Evolutionary conservation across 2,113 vertebrate genomes (phyloP), one percentile per base, ranked within the genome.

Genomic region (Lutjanus erythropterus): DNA sequence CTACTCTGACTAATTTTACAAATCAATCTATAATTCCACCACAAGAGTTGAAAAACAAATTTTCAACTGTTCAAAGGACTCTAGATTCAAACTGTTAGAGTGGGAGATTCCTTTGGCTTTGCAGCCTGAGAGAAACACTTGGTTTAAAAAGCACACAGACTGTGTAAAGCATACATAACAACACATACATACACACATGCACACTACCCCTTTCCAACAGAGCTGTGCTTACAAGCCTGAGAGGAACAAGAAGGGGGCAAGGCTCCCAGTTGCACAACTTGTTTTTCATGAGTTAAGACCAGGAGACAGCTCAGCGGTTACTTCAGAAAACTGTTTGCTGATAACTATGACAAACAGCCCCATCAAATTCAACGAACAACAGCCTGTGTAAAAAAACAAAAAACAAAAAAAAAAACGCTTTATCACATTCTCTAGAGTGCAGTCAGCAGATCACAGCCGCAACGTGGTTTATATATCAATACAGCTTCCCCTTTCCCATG

Each of bases 261-360:
- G 77, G 27, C 84, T 78, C 75, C 67, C 75, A 81, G 84, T 92
- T 92, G 89, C 92, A 92, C 93, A 93, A 94, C 91, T 88, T 90
- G 91, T 94, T 93, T 92, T 92, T 85, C 67, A 23, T 52, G 4
- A 84, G 82, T 84, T 64, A 46, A n/a, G 42, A 80, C 77, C 67
- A 67, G 81, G 49, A 91, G 83, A 91, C 86, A 82, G 71, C 86
- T 84, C 72, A 83, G 84, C 52, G 18, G 84, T 83, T 89, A 82
- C 85, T 83, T 89, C 73, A 88, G 72, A 88, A 86, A 86, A 81
- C 59, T n/a, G 73, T 75, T 49, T 52, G 33, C 53, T 67, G 84
- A 90, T 88, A 86, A 87, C 61, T 58, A 37, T 18, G 83, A 74
- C 82, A 79, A 86, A 81, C 49, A 68, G 58, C 31, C 44, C 46